A percentile compares a stretch with the other conserved stretches of the same genome.
Evolutionary conservation across 2,797 vertebrate species (phyloP).

Genomic region (Columba guinea): DNA sequence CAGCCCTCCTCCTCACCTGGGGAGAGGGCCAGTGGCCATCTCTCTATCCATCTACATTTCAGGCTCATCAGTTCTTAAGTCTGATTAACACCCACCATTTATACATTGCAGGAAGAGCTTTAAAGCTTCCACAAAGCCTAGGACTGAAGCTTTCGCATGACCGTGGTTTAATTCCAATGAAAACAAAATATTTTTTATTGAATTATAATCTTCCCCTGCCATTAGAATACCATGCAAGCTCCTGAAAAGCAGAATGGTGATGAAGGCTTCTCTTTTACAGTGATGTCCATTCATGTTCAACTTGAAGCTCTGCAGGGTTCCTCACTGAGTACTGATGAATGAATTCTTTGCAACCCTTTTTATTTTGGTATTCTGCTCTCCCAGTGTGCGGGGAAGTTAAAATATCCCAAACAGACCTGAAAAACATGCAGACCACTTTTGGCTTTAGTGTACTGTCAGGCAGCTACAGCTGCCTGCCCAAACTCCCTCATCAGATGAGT

Average conservation of each 20-base stretch:
- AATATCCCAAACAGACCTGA: not conserved
- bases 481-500: not conserved
- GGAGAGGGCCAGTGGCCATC: not conserved
- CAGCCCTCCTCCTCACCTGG: not conserved
- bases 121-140: not conserved
- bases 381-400: not conserved
- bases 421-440: not conserved
- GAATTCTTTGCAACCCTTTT: not conserved
- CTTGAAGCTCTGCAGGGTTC: not conserved
- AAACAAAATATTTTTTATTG: not conserved
- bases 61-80: not conserved
- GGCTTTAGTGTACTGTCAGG: not conserved
- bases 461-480: not conserved
- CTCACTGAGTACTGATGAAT: not conserved
- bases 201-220: not conserved
- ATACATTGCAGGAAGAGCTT: not conserved
- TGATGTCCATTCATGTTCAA: not conserved
- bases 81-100: not conserved
- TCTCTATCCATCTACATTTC: not conserved
- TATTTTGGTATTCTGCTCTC: not conserved
- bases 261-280: not conserved
- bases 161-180: not conserved
- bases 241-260: not conserved
- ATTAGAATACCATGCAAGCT: not conserved
- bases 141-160: not conserved